Percentiles rank a stretch among this genome's conserved stretches.
phyloP scores from a whole-genome alignment of 1,140 invertebrate genomes.

The Papilio helenus region DNA sequence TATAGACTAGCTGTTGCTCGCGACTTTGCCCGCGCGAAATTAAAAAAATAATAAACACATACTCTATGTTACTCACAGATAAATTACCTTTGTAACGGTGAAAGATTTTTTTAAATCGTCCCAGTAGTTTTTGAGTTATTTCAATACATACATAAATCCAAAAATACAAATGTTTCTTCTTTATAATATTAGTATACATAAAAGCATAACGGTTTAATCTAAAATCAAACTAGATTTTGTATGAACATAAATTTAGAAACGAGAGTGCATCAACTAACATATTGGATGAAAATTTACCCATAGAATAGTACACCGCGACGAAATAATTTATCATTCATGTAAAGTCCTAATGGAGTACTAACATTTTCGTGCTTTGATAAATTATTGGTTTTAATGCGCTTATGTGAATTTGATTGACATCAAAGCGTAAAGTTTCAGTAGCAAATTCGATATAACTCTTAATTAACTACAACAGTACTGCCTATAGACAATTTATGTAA shows the following conservation, averaged over 20 bases:
- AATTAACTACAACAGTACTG: background rate
- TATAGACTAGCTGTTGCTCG: no score
- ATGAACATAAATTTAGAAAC: background rate
- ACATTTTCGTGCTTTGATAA: background rate
- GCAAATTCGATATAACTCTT: background rate
- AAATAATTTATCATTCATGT: slow-evolving; percentile 17
- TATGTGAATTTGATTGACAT: background rate
- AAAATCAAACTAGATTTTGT: background rate
- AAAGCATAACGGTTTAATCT: background rate
- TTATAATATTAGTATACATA: no score
- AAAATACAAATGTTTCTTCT: no score
- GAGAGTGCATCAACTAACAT: background rate
- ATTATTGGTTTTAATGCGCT: background rate
- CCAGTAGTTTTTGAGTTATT: no score
- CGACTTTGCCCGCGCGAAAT: no score
- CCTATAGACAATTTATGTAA: background rate
- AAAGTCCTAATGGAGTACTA: slow-evolving; percentile 15
- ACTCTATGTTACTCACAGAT: no score
- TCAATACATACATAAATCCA: no score
- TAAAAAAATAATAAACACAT: no score
- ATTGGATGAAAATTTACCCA: background rate
- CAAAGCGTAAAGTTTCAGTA: background rate
- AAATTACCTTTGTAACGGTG: no score
- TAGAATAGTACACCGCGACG: background rate
- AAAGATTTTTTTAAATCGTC: no score